A percentile compares a stretch with the other conserved stretches of the same genome.
Conservation (phyloP, 2,113 vertebrate genomes). For the Cynoglossus semilaevis region DNA sequence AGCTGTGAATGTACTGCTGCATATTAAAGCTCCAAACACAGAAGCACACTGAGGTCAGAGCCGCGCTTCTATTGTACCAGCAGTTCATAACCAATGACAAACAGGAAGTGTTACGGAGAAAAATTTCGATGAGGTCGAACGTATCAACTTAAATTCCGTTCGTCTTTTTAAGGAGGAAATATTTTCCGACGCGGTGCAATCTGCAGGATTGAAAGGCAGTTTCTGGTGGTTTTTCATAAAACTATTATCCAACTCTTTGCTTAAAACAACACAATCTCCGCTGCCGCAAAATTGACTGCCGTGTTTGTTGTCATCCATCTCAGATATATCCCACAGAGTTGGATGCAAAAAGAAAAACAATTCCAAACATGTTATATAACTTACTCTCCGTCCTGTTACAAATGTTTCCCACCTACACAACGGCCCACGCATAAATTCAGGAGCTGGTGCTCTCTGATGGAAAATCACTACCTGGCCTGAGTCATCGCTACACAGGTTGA, state of each 20-base stretch:
- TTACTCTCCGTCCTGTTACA: neutral
- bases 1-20: slow-evolving; percentile 21
- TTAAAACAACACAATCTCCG: no score
- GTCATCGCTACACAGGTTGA: neutral
- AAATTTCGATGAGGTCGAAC: no score
- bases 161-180: no score
- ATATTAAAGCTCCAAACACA: slow-evolving; percentile 11
- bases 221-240: neutral
- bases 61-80: slow-evolving; percentile 12
- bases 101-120: no score
- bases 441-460: slow-evolving; percentile 1
- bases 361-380: neutral
- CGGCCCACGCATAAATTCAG: slow-evolving; percentile 9
- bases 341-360: neutral
- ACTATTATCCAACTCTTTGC: no score
- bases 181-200: no score
- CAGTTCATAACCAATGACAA: slow-evolving; percentile 3
- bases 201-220: no score
- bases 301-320: neutral
- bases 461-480: slow-evolving; percentile 5
- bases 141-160: no score
- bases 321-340: neutral
- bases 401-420: slow-evolving; percentile 21
- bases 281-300: no score
- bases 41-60: slow-evolving; percentile 16